Evolutionary conservation across 2,113 vertebrate species (phyloP), one percentile per base, ranked within the genome.

Genomic region (Salvelinus namaycush): DNA sequence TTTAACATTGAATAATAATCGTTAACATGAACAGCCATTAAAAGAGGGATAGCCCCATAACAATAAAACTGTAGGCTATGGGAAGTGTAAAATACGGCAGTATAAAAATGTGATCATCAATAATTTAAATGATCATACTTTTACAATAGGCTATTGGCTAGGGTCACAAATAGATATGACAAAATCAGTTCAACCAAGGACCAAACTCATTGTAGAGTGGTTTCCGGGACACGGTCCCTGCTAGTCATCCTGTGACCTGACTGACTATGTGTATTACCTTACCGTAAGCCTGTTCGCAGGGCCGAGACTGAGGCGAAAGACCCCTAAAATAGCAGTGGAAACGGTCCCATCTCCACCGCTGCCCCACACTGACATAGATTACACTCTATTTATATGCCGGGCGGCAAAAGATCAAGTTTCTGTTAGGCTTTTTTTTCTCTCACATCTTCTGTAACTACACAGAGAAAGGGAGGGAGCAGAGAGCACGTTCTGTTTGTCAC

Each of bases 401-500:
- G 89, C 78, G 78, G 72, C 48, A 82, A 87, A 90, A 89, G 89
- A 92, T 93, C 92, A 84, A 48, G 90, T 93, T 92, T 90, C 92
- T 86, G 81, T 84, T 81, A 72, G 81, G 79, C 39, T 44, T 44
- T 34, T 77, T 83, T 87, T 83, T 81, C 20, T 49, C 73, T 39
- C 72, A 62, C 18, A 64, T 11, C 54, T 70, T 20, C 20, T 22
- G 78, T 85, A 54, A 54, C 12, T 18, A 18, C 51, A 62, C 0
- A 62, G 7, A 62, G 59, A 62, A 11, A 44, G 8, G 20, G n/a
- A 11, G 59, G n/a, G 18, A 54, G 14, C 12, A 51, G 18, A 60
- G 59, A 62, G n/a, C 51, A 18, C 18, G 16, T 18, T 54, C 14
- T 54, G 16, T 54, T 51, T 54, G 16, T 54, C 51, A 54, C 51